Evolutionary conservation across 2,888 invertebrate genomes (phyloP), one percentile per base, ranked within the genome.

Genomic region (Argynnis bischoffii): DNA sequence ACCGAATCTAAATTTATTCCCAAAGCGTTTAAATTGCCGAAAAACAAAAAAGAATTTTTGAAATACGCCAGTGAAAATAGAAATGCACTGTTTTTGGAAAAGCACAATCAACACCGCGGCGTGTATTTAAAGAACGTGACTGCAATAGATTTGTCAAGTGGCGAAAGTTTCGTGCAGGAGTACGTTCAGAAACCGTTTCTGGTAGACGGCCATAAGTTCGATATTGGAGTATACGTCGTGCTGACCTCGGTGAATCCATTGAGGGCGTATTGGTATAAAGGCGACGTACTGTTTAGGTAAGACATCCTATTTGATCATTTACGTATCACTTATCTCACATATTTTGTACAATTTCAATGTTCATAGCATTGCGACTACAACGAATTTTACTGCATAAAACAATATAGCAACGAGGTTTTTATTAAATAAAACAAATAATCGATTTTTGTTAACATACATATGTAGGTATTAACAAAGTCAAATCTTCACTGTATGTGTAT

Each of bases 161-260:
- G 94, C 47, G 96, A 95, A 64, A 96, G 95, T 63, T 99, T 99
- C 85, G 94, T 99, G 3, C 99, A 99, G 82, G 97, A 98, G 85
- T 99, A 96, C 85, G 93, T 99, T 26, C 95, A 96, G 75, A 96
- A 95, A 72, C 99, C 99, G 5, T 95, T 97, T 76, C 92, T 99
- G 18, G 96, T 99, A 3, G 98, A 98, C 84, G 98, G 98, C 1
- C 95, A 97, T 85, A 99, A 98, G 91, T 99, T 99, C 88, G 99
- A 99, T 88, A 97, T 99, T 84, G 99, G 99, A 11, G 95, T 99
- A 67, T 99, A 99, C 83, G 97, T 97, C 0, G 95, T 96, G 0
- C 90, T 99, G 21, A 99, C 98, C 0, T 99, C 98, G 0, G 93
- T 99, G 1, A 95, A 98, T 86, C 99, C 99, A 0, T 88, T 99